Evolutionary conservation across 2,888 invertebrate genomes (phyloP).

Genomic region (Eremobia ochroleuca): DNA sequence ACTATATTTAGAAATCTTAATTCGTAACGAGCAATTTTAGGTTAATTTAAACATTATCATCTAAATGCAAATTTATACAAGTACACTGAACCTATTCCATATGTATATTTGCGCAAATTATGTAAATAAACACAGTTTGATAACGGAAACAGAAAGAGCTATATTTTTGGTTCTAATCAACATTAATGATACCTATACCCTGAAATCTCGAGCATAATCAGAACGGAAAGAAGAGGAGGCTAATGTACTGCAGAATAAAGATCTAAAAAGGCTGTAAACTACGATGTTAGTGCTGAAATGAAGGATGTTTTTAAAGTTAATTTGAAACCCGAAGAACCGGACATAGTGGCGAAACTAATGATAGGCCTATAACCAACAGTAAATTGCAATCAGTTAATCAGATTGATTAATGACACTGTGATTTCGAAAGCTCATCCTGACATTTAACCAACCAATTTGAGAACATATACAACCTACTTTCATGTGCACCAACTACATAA

Average conservation of each 20-base stretch:
- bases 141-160: neutral
- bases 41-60: conserved; percentile 7
- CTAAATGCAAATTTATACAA: neutral
- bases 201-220: neutral
- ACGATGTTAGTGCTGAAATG: neutral
- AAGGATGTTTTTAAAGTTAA: neutral
- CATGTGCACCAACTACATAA: neutral
- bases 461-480: neutral
- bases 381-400: neutral
- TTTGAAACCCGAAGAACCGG: neutral
- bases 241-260: neutral
- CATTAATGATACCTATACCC: neutral
- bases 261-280: too few relatives aligned
- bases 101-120: neutral
- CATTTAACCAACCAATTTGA: conserved; percentile 16
- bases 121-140: neutral
- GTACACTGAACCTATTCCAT: neutral
- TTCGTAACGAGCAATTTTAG: neutral
- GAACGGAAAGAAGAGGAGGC: neutral
- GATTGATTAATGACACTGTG: neutral
- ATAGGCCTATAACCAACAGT: neutral
- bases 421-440: neutral
- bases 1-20: neutral
- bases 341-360: neutral
- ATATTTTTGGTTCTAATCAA: neutral